A percentile compares a stretch with the other conserved stretches of the same genome.
phyloP scores from a whole-genome alignment of 2,888 invertebrate genomes.

The Lasioglossum oenotherae region DNA sequence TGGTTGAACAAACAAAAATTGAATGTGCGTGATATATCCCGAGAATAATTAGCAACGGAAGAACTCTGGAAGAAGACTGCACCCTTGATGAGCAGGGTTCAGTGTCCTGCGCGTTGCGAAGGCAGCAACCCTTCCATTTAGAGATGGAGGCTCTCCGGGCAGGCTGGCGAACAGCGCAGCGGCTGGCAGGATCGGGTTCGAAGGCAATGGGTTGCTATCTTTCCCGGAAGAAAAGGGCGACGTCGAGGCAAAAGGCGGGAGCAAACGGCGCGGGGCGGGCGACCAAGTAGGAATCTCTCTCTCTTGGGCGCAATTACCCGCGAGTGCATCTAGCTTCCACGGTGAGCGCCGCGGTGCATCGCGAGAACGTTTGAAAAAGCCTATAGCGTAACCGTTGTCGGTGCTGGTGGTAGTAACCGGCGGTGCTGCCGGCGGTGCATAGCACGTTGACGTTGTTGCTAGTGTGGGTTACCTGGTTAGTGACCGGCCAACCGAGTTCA shows the following conservation, averaged over 20 bases:
- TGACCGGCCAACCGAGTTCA: slow-evolving; percentile 85
- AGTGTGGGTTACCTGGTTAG: slow-evolving; percentile 85
- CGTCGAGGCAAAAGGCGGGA: slow-evolving; percentile 51
- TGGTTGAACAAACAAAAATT: too few species aligned
- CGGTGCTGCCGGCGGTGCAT: slow-evolving; percentile 73
- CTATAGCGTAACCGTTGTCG: slow-evolving; percentile 81
- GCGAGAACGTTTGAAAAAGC: slow-evolving; percentile 81
- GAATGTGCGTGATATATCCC: too few species aligned
- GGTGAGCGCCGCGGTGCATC: slow-evolving; percentile 26
- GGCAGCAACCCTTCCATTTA: neutral
- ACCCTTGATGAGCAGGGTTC: neutral
- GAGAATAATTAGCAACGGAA: neutral
- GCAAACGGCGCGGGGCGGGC: slow-evolving; percentile 21
- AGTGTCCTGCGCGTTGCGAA: neutral
- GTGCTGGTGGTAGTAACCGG: slow-evolving; percentile 64
- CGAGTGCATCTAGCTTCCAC: slow-evolving; percentile 62
- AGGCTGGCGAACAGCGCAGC: neutral
- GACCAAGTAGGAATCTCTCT: slow-evolving; percentile 69
- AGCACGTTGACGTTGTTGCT: slow-evolving; percentile 82
- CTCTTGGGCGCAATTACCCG: slow-evolving; percentile 70
- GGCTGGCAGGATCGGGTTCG: neutral
- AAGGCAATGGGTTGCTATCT: slow-evolving; percentile 29
- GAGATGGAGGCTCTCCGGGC: neutral
- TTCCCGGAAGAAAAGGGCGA: slow-evolving; percentile 54
- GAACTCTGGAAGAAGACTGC: neutral